These are phyloP conservation scores for Leptinotarsa rubiginosa DNA, from an alignment of 2,888 invertebrate genomes.

Conservation along the genomic window DNA sequence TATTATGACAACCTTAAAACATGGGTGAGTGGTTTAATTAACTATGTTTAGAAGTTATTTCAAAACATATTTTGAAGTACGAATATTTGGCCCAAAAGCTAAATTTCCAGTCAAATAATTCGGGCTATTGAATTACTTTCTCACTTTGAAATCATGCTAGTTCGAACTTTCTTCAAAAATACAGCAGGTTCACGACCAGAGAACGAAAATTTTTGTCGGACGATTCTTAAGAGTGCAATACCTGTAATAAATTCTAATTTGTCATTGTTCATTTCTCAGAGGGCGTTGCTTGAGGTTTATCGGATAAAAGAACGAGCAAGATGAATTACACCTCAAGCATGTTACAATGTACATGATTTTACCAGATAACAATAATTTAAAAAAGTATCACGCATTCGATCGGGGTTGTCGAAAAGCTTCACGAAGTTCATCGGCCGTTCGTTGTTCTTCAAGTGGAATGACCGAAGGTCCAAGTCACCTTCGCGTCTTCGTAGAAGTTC, in stretches of 20 bases:
- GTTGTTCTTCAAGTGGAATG: conserved; percentile 37
- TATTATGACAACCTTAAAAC: too few relatives aligned
- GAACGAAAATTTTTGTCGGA: not conserved
- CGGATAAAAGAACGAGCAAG: conserved; percentile 28
- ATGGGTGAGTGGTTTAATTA: too few relatives aligned
- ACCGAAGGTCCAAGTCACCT: conserved; percentile 37
- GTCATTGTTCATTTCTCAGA: conserved; percentile 8
- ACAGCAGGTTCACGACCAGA: not conserved
- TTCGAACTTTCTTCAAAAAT: not conserved
- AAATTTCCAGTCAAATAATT: not conserved
- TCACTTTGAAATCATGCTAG: not conserved
- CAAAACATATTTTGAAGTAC: too few relatives aligned
- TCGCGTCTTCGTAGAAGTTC: conserved; percentile 29
- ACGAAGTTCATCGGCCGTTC: conserved; percentile 43
- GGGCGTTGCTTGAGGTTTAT: conserved; percentile 28
- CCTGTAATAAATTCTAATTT: conserved; percentile 8
- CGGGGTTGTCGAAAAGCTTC: conserved; percentile 43
- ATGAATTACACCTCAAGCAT: conserved; percentile 18
- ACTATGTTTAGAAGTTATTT: too few relatives aligned
- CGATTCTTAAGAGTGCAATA: not conserved
- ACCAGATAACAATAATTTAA: conserved; percentile 41
- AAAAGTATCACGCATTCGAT: conserved; percentile 45
- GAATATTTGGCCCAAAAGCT: too few relatives aligned
- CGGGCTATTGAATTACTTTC: not conserved
- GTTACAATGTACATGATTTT: conserved; percentile 27